Evolutionary conservation across 2,888 invertebrate genomes (phyloP).

Genomic region (Amblyjoppa proteus): DNA sequence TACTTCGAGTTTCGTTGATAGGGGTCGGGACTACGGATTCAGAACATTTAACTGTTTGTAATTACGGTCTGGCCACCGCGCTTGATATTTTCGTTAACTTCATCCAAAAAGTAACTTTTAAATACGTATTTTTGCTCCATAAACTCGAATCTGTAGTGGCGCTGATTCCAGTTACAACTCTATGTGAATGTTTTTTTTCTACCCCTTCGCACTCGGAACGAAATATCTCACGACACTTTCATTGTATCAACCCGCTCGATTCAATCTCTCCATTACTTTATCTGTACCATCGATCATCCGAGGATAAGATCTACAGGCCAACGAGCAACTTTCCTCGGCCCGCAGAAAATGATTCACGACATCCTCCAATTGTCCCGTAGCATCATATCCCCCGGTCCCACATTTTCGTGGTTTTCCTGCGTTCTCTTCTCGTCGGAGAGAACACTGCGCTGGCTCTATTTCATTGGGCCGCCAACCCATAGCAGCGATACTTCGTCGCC

Average conservation of each 20-base stretch:
- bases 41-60: conserved; percentile 19
- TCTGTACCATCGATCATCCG: conserved; percentile 46
- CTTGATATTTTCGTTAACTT: conserved; percentile 42
- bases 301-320: conserved; percentile 47
- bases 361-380: background rate
- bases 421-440: background rate
- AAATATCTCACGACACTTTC: conserved; percentile 31
- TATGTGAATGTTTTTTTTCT: background rate
- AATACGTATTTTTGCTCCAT: background rate
- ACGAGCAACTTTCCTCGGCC: conserved; percentile 12
- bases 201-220: background rate
- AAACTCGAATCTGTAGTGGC: background rate
- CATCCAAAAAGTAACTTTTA: background rate
- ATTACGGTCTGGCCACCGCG: conserved; percentile 45
- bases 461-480: conserved; percentile 23
- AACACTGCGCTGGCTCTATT: background rate
- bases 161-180: background rate
- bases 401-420: conserved; percentile 56
- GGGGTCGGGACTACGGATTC: conserved; percentile 20
- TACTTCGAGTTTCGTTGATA: conserved; percentile 50
- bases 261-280: conserved; percentile 44
- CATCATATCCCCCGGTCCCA: conserved; percentile 38
- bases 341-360: conserved; percentile 53
- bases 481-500: background rate
- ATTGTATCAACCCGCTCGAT: conserved; percentile 7